Base-by-base conservation (phyloP, 2,888 invertebrate genomes). In the Mystacides longicornis region DNA sequence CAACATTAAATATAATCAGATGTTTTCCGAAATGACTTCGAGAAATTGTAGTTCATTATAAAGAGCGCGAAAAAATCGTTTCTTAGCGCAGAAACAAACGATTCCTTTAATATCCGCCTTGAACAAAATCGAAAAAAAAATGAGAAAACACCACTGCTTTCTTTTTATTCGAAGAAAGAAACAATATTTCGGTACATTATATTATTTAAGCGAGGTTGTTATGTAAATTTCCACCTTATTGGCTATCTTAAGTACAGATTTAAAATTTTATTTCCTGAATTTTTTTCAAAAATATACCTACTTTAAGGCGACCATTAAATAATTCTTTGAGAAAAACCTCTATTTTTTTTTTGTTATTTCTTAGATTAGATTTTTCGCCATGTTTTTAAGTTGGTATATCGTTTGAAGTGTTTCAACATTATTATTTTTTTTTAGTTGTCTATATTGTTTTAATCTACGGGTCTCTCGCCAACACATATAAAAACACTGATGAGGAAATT, bases 1-100 rank as follows among this genome's bases (percentile, higher is more conserved):
- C 52, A 46, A 47, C 31, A 27, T 37, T 49, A 56, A 51, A 56
- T 52, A 52, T 56, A 56, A 56, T 52, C 52, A 56, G 51, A 56
- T 56, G 27, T 48, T 52, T 49, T 42, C 27, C 37, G 49, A 49
- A 56, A 52, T 51, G 55, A 49, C 55, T 37, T 23, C 23, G 42
- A 27, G 23, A 56, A 48, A 43, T 56, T 47, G 23, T 52, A 37
- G 37, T 37, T 37, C 37, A 37, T 37, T 37, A 37, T 37, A 37
- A 37, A 37, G 16, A 37, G 37, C 37, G 37, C 16, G 37, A 37
- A 16, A 49, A 48, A 42, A 54, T 19, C 21, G n/a, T 5, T 23
- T 19, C 19, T 23, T 48, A 49, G 23, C 42, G 48, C 49, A 49
- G 49, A 54, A 54, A 49, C 42, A 49, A 54, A 54, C 37, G 49